Evolutionary conservation across 2,797 vertebrate species (phyloP).

Genomic region (Poeciliopsis paucimaculata): DNA sequence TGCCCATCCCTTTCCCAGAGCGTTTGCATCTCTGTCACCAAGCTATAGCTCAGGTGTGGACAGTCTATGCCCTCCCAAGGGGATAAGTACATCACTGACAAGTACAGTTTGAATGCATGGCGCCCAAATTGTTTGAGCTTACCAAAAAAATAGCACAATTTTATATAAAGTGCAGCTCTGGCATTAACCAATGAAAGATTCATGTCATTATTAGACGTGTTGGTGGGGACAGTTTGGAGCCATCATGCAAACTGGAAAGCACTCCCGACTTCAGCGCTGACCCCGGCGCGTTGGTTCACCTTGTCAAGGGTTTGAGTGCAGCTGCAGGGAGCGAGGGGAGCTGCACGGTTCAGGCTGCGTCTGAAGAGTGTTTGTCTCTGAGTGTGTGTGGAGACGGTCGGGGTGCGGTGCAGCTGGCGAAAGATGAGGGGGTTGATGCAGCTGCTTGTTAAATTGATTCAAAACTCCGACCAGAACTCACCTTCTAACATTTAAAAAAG

Average conservation of each 20-base stretch:
- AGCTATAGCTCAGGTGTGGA: background rate
- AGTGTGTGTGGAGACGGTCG: slow-evolving; percentile 64
- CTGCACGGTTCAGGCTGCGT: slow-evolving; percentile 75
- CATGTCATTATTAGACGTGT: background rate
- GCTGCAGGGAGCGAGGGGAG: slow-evolving; percentile 73
- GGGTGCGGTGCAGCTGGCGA: slow-evolving; percentile 77
- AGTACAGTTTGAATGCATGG: background rate
- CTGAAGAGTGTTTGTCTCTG: slow-evolving; percentile 80
- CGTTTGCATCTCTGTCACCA: background rate
- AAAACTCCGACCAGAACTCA: slow-evolving; percentile 68
- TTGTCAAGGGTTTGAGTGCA: slow-evolving; percentile 81
- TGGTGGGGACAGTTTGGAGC: slow-evolving; percentile 40
- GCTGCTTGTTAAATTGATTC: slow-evolving; percentile 76
- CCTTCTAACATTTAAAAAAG: slow-evolving; percentile 59
- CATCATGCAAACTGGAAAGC: slow-evolving; percentile 55
- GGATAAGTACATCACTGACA: background rate
- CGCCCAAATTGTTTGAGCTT: background rate
- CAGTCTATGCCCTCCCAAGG: background rate
- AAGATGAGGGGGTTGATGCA: slow-evolving; percentile 74
- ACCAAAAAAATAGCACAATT: background rate
- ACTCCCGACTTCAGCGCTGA: slow-evolving; percentile 63
- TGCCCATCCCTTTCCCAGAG: background rate
- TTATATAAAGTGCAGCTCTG: background rate
- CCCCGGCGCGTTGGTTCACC: slow-evolving; percentile 71
- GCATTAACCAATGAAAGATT: background rate